Conservation (phyloP, 2,113 vertebrate species). For the Sarotherodon lohbergeri region DNA sequence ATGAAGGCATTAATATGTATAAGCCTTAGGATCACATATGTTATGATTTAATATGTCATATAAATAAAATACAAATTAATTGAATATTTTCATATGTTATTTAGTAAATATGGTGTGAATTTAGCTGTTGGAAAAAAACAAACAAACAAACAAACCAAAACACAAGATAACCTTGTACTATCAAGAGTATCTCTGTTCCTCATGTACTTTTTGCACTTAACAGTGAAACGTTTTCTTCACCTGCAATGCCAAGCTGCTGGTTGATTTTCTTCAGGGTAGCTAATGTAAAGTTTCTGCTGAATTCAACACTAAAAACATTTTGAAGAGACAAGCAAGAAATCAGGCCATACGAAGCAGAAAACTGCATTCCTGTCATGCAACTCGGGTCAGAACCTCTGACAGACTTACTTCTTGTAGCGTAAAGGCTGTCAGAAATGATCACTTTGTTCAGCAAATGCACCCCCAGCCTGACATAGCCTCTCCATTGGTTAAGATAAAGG, state of each 20-base stretch:
- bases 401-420: slow-evolving; percentile 73
- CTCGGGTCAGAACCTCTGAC: slow-evolving; percentile 66
- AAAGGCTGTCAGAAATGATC: slow-evolving; percentile 69
- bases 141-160: not conserved
- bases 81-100: not conserved
- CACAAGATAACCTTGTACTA: not conserved
- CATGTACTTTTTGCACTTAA: slow-evolving; percentile 45
- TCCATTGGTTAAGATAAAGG: slow-evolving; percentile 79
- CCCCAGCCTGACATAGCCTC: slow-evolving; percentile 69
- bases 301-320: slow-evolving; percentile 69
- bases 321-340: slow-evolving; percentile 77
- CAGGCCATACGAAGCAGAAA: slow-evolving; percentile 68
- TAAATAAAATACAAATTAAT: not conserved
- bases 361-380: slow-evolving; percentile 71
- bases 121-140: not conserved
- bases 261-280: slow-evolving; percentile 80
- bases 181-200: not conserved
- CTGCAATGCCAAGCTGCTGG: slow-evolving; percentile 62
- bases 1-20: not conserved
- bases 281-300: slow-evolving; percentile 74
- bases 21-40: not conserved
- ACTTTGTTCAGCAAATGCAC: slow-evolving; percentile 10
- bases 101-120: not conserved
- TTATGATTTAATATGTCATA: not conserved
- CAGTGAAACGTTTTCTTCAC: slow-evolving; percentile 70